Evolutionary conservation across 1,140 invertebrate genomes (phyloP).

Genomic region (Neodiprion pinetum): DNA sequence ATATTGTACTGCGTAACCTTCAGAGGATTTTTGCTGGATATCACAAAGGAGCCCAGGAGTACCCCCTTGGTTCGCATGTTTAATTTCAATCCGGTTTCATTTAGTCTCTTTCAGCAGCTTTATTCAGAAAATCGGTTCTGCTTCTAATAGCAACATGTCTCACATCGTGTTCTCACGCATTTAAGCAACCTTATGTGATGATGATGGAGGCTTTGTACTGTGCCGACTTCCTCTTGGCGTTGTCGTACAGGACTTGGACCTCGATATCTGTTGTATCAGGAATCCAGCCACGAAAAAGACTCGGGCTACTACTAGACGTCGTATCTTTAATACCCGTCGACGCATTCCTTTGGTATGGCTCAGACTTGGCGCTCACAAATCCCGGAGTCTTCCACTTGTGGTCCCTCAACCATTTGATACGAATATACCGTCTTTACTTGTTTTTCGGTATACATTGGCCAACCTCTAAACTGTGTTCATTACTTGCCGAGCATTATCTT

Average conservation of each 20-base stretch:
- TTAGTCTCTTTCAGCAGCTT: too few species aligned
- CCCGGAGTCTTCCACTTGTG: not conserved
- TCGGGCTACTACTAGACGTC: not conserved
- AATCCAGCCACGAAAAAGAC: not conserved
- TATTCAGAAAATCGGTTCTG: too few species aligned
- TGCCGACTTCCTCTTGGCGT: slow-evolving; percentile 3
- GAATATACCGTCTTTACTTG: not conserved
- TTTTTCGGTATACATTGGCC: not conserved
- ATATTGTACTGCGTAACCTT: not conserved
- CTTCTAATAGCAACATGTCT: too few species aligned
- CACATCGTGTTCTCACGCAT: too few species aligned
- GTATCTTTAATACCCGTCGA: not conserved
- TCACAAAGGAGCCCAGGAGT: not conserved
- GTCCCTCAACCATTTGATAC: not conserved
- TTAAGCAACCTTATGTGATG: not conserved
- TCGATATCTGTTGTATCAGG: not conserved
- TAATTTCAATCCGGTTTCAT: too few species aligned
- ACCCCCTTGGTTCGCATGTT: not conserved
- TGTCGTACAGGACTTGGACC: not conserved
- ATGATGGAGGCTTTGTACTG: slow-evolving; percentile 1
- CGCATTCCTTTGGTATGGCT: not conserved
- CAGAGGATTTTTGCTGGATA: not conserved
- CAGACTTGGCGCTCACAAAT: not conserved
- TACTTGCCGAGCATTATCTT: too few species aligned
- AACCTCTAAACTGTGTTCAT: too few species aligned